Evolutionary conservation across 2,113 vertebrate species (phyloP), one percentile per base, ranked within the genome.

Genomic region (Amblyopsis rosae): DNA sequence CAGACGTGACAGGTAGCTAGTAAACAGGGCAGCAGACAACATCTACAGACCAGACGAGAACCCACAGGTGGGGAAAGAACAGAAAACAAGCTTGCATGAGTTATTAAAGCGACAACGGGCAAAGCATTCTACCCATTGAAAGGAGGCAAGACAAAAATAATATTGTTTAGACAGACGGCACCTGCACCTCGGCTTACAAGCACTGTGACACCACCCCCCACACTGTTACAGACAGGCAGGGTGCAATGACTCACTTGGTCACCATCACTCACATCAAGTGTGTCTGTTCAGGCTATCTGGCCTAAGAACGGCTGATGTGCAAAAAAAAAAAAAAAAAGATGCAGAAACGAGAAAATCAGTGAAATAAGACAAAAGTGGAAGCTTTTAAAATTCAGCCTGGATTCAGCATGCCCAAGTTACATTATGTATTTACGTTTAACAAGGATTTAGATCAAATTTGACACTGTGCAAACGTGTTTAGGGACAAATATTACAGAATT

Each of bases 201-300:
- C 17, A 56, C 69, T 49, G 48, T 72, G 80, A 79, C 69, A 66
- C 82, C 26, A 45, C 19, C 56, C 46, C 45, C 19, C 65, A 67
- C 46, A 65, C 69, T 81, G 85, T 70, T 68, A 96, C 77, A 95
- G 91, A 94, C 94, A 95, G 84, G 95, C 95, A 95, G 94, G 94
- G 95, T 97, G 96, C 93, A 94, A 95, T 94, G 95, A 98, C 96
- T 99, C 96, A 98, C 96, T 98, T 95, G 95, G 95, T 94, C 94
- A 98, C 35, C 35, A 41, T 94, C 96, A 98, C 96, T 99, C 96
- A 99, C 97, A 99, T 98, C 95, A 97, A 96, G 97, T 98, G 95
- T 96, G 96, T 97, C 98, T 99, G 98, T 95, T 98, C 96, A 98
- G 96, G 95, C 95, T 98, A 96, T 95, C 95, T 95, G 95, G 96